Evolutionary conservation across 2,797 vertebrate genomes (phyloP).

Genomic region (Eptatretus atami): DNA sequence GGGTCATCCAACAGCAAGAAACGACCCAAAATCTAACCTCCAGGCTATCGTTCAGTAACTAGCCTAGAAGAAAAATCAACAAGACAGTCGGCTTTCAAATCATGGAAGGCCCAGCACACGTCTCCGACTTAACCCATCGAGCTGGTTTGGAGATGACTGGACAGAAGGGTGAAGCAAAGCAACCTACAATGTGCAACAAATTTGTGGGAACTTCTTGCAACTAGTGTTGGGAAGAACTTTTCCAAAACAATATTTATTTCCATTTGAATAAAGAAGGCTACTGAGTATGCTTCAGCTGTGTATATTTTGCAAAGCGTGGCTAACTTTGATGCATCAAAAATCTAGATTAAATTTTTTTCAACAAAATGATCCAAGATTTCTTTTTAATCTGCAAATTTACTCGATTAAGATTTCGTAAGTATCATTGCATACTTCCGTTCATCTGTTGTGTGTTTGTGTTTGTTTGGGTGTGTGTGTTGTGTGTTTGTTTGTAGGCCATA

Average conservation of each 20-base stretch:
- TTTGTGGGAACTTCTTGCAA: not conserved
- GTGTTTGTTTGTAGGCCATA: too few relatives aligned
- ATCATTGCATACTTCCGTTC: too few relatives aligned
- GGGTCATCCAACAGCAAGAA: too few relatives aligned
- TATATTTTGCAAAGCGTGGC: not conserved
- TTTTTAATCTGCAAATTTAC: not conserved
- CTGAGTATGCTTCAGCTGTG: not conserved
- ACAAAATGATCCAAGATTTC: not conserved
- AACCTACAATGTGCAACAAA: conserved; percentile 11
- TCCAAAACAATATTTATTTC: not conserved
- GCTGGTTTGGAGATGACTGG: conserved; percentile 9
- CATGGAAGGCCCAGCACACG: too few relatives aligned
- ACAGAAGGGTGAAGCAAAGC: conserved; percentile 8
- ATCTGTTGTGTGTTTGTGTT: too few relatives aligned
- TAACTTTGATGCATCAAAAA: not conserved
- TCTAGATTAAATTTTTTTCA: conserved; percentile 8
- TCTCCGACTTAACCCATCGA: conserved; percentile 7
- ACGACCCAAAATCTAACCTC: too few relatives aligned
- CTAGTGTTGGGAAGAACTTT: not conserved
- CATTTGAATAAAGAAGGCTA: not conserved
- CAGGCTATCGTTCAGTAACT: too few relatives aligned
- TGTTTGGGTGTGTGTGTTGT: too few relatives aligned
- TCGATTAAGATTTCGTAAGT: conserved; percentile 7
- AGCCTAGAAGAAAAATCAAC: too few relatives aligned
- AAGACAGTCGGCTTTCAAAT: too few relatives aligned